phyloP scores from a whole-genome alignment of 1,140 invertebrate genomes.

The Spodoptera frugiperda region DNA sequence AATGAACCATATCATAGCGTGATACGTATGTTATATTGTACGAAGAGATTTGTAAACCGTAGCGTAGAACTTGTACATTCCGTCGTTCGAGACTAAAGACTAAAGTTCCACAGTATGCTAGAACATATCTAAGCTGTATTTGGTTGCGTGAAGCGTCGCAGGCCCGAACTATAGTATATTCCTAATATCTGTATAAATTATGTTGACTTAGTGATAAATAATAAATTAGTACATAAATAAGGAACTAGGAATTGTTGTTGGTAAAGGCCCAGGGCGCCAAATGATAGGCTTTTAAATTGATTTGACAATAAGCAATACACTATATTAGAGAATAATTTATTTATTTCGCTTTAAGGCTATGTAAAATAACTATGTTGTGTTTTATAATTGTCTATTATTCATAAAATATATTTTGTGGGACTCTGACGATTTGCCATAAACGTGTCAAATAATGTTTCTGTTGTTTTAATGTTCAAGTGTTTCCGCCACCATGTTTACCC shows the following conservation, averaged over 20 bases:
- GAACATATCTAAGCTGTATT: conserved; percentile 4
- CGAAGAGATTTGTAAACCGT: conserved; percentile 49
- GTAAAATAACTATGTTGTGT: conserved; percentile 84
- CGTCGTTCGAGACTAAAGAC: conserved; percentile 46
- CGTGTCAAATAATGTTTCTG: conserved; percentile 81
- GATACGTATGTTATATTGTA: conserved; percentile 58
- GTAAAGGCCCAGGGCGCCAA: conserved; percentile 45
- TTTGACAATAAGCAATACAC: conserved; percentile 83
- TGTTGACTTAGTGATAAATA: conserved; percentile 56
- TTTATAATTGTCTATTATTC: conserved; percentile 81
- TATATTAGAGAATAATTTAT: conserved; percentile 82
- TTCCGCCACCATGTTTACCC: conserved; percentile 62
- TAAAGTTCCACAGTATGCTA: conserved; percentile 22
- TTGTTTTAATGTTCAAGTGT: conserved; percentile 74
- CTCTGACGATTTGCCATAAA: conserved; percentile 81
- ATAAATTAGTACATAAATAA: conserved; percentile 73
- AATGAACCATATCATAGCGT: conserved; percentile 69
- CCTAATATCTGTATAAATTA: conserved; percentile 59
- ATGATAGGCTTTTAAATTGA: conserved; percentile 70
- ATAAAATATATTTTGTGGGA: conserved; percentile 71
- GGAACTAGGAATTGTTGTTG: conserved; percentile 65
- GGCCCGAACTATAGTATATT: conserved; percentile 53
- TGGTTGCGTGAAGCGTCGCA: too few relatives aligned
- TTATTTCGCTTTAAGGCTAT: conserved; percentile 84
- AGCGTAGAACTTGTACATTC: conserved; percentile 54